phyloP scores from a whole-genome alignment of 2,888 invertebrate species.

The Andricus curvator region DNA sequence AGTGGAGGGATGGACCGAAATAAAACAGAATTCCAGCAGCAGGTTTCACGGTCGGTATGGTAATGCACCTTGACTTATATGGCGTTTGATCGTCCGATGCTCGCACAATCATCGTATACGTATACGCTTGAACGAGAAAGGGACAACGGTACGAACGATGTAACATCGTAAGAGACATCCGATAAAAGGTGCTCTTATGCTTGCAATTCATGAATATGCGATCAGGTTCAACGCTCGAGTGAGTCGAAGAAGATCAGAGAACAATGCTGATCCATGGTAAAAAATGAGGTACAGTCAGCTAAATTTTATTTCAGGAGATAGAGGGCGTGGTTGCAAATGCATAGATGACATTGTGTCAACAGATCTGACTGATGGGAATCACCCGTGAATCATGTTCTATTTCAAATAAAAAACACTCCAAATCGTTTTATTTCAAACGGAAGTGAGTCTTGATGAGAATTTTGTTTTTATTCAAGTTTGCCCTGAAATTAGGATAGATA shows the following conservation, averaged over 20 bases:
- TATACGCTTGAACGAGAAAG: conserved; percentile 3
- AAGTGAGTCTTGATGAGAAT: background rate
- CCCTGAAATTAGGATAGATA: background rate
- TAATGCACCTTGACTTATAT: conserved; percentile 42
- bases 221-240: conserved; percentile 54
- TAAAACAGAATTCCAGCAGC: conserved; percentile 46
- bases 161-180: conserved; percentile 44
- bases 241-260: conserved; percentile 8
- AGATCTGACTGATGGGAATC: background rate
- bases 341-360: background rate
- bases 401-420: background rate
- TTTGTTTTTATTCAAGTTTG: no score
- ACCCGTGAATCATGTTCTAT: background rate
- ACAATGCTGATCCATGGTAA: conserved; percentile 39
- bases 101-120: conserved; percentile 45
- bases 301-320: background rate
- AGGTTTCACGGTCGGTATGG: conserved; percentile 48
- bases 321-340: background rate
- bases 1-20: conserved; percentile 17
- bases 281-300: background rate
- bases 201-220: conserved; percentile 54
- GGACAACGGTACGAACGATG: conserved; percentile 45
- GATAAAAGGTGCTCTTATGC: conserved; percentile 42
- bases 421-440: background rate
- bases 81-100: conserved; percentile 45